phyloP scores from a whole-genome alignment of 2,888 invertebrate genomes.

The Alcis repandata region DNA sequence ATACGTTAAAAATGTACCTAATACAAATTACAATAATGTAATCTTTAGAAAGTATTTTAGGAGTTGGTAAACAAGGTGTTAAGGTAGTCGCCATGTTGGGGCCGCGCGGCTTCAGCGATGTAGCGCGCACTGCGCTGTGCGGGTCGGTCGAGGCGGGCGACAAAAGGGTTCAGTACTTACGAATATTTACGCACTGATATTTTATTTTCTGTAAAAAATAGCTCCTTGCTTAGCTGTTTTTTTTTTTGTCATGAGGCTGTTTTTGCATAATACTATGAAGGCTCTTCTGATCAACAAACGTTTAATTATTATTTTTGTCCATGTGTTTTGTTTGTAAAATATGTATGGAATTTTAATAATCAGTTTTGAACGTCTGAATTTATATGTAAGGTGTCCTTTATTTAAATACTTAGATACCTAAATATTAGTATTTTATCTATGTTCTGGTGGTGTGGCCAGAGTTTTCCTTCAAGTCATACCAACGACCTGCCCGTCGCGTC shows the following conservation, averaged over 20 bases:
- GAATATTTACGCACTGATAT: too few species aligned
- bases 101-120: slow-evolving; percentile 69
- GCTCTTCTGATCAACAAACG: background rate
- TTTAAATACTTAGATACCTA: background rate
- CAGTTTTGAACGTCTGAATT: too few species aligned
- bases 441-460: background rate
- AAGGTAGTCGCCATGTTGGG: slow-evolving; percentile 68
- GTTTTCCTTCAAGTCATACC: background rate
- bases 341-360: too few species aligned
- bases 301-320: too few species aligned
- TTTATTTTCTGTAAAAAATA: too few species aligned
- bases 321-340: too few species aligned
- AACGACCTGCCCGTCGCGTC: background rate
- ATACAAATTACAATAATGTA: slow-evolving; percentile 86
- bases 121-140: background rate
- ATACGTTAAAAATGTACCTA: slow-evolving; percentile 84
- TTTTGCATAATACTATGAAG: background rate
- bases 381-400: too few species aligned
- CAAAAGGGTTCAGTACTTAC: too few species aligned
- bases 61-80: slow-evolving; percentile 73
- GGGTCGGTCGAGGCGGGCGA: background rate
- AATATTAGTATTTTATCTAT: too few species aligned
- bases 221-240: background rate
- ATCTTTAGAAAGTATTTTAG: slow-evolving; percentile 82
- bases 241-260: background rate